Conservation (phyloP, 2,797 vertebrate species). For the Anomalospiza imberbis region DNA sequence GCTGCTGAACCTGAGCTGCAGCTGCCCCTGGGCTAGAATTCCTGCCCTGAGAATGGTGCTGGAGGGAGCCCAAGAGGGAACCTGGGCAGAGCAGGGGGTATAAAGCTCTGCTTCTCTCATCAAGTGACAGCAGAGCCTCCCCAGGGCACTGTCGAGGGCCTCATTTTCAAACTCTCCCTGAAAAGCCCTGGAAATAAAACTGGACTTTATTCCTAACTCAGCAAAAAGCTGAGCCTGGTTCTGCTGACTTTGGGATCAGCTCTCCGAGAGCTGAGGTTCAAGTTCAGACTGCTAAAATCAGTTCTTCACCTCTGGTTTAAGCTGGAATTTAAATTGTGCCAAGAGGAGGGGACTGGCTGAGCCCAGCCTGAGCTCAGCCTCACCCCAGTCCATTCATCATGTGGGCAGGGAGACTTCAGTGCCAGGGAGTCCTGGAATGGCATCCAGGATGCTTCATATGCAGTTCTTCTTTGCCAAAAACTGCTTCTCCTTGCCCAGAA, state of each 20-base stretch:
- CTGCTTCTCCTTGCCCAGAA: not conserved
- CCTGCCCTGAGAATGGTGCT: not conserved
- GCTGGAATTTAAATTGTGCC: not conserved
- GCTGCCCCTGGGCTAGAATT: not conserved
- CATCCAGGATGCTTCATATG: not conserved
- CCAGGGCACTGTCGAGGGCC: not conserved
- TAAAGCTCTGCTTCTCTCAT: not conserved
- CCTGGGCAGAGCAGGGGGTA: not conserved
- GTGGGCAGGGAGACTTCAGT: not conserved
- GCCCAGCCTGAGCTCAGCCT: not conserved
- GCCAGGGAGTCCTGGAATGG: not conserved
- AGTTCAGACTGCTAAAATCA: not conserved
- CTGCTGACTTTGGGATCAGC: not conserved
- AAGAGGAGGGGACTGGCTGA: not conserved
- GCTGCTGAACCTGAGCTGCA: not conserved
- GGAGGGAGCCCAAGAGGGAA: not conserved
- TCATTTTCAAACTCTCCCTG: not conserved
- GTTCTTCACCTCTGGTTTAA: not conserved
- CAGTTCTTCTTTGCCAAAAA: not conserved
- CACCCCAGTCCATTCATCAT: not conserved
- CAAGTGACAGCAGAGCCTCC: not conserved
- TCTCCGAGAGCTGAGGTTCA: accelerated
- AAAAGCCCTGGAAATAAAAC: not conserved
- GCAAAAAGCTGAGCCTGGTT: not conserved
- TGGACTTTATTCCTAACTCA: not conserved